phyloP scores from a whole-genome alignment of 2,797 vertebrate genomes.

The Martes flavigula region DNA sequence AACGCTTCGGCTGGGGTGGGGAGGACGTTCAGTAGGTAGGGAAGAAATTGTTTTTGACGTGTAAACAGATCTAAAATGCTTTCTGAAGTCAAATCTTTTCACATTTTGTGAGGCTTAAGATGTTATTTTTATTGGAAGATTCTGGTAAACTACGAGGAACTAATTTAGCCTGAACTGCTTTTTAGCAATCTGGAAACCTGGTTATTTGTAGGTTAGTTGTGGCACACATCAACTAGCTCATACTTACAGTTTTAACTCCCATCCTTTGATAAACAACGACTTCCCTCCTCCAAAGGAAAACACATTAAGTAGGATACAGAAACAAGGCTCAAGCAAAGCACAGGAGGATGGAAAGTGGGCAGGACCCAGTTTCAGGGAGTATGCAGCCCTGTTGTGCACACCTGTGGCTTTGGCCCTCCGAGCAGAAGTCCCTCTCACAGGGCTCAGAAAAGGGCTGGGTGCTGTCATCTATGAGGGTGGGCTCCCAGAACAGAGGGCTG shows the following conservation, averaged over 20 bases:
- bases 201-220: neutral
- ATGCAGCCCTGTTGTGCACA: rapidly evolving
- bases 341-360: neutral
- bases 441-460: neutral
- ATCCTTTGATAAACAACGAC: neutral
- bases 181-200: neutral
- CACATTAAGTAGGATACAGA: rapidly evolving
- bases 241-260: no score
- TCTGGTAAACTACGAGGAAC: neutral
- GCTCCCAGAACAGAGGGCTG: neutral
- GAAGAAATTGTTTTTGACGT: neutral
- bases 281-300: neutral
- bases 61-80: neutral
- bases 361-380: no score
- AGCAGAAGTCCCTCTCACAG: neutral
- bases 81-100: neutral
- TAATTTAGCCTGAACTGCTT: neutral
- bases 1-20: rapidly evolving
- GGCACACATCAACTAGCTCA: neutral
- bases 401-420: neutral
- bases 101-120: neutral
- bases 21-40: rapidly evolving
- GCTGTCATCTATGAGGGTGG: rapidly evolving
- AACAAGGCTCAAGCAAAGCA: neutral
- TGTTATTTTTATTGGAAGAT: neutral